These are phyloP conservation scores for Saiga tatarica DNA, from an alignment of 2,113 vertebrate genomes.

Conservation along the genomic window DNA sequence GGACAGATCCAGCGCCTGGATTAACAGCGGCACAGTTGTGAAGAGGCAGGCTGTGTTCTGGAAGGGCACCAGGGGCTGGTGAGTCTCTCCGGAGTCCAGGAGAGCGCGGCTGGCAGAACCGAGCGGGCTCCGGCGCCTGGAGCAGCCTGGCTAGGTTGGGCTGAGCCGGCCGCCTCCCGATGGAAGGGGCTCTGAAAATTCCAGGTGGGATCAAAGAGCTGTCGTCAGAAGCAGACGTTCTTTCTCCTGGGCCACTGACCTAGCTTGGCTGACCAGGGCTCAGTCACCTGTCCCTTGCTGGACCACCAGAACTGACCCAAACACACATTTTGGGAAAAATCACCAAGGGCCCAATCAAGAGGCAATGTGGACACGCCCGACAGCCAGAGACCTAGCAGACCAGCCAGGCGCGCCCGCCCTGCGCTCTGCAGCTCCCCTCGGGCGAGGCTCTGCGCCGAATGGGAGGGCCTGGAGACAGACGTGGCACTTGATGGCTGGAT, in stretches of 20 bases:
- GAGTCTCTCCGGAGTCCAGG: background rate
- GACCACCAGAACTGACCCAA: background rate
- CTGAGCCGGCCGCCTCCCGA: background rate
- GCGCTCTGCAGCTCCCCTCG: background rate
- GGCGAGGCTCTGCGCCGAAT: background rate
- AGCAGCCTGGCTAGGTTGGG: background rate
- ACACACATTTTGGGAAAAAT: background rate
- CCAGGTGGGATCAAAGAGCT: background rate
- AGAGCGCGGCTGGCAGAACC: background rate
- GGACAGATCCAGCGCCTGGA: background rate
- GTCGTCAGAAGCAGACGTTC: background rate
- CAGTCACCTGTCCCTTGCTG: background rate
- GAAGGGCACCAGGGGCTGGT: background rate
- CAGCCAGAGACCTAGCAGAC: background rate
- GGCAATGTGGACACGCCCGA: background rate
- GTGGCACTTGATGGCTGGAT: constrained; percentile 1
- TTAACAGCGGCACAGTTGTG: background rate
- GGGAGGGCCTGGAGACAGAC: background rate
- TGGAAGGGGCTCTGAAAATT: background rate
- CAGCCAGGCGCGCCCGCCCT: background rate
- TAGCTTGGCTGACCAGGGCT: background rate
- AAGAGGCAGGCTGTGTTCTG: background rate
- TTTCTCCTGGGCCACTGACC: background rate
- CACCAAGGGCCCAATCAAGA: background rate
- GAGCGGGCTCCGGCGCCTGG: background rate